These are phyloP conservation scores for Pelodiscus sinensis DNA, from an alignment of 2,113 vertebrate genomes.

Conservation along the genomic window DNA sequence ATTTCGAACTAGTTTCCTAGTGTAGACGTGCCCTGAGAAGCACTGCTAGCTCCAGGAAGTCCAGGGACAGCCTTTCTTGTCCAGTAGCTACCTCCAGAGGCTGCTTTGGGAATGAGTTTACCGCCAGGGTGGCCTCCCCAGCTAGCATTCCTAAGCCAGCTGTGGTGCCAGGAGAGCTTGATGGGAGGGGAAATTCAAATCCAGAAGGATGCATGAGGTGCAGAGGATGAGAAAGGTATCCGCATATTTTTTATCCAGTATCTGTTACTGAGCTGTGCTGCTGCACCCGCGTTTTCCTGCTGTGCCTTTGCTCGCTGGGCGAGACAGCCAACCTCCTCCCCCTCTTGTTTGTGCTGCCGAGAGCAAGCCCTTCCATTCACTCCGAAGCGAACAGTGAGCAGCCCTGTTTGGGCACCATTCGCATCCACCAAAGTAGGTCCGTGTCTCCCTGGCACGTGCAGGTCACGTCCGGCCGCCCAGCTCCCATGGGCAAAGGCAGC, in stretches of 20 bases:
- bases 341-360: too few relatives aligned
- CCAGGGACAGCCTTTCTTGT: neutral
- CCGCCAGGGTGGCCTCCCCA: neutral
- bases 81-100: neutral
- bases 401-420: neutral
- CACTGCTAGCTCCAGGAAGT: too few relatives aligned
- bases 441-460: neutral
- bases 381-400: neutral
- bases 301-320: neutral
- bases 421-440: neutral
- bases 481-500: neutral
- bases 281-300: rapidly evolving
- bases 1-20: too few relatives aligned
- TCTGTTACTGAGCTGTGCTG: neutral
- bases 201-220: neutral
- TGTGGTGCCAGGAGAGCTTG: neutral
- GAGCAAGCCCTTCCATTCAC: neutral
- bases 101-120: neutral
- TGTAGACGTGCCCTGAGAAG: too few relatives aligned
- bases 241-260: neutral
- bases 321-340: neutral
- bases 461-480: neutral
- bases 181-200: neutral
- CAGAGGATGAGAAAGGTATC: neutral
- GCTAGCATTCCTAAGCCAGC: neutral